Evolutionary conservation across 2,113 vertebrate species (phyloP).

Genomic region (Toxotes jaculatrix): DNA sequence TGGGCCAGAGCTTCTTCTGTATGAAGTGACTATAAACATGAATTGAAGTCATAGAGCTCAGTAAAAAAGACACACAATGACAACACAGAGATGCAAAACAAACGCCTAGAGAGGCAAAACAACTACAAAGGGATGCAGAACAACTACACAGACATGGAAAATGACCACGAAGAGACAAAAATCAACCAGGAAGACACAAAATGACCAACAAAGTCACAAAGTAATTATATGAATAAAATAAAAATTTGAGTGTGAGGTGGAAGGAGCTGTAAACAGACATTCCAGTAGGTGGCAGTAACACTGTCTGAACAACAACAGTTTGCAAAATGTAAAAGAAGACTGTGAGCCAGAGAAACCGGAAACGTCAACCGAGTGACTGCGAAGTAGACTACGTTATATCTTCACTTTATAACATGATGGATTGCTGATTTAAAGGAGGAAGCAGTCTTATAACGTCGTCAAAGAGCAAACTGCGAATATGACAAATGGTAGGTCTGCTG

Average conservation of each 20-base stretch:
- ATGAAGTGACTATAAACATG: too few species aligned
- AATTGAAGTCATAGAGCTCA: neutral
- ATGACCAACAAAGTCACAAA: too few species aligned
- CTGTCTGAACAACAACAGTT: neutral
- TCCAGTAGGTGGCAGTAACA: conserved; percentile 57
- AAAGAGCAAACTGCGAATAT: conserved; percentile 72
- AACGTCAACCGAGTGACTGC: conserved; percentile 55
- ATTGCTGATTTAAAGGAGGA: conserved; percentile 37
- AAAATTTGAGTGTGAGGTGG: too few species aligned
- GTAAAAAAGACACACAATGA: neutral
- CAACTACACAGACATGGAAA: neutral
- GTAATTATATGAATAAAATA: neutral
- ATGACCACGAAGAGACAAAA: neutral
- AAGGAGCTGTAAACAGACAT: neutral
- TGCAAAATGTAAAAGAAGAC: conserved; percentile 45
- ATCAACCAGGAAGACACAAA: neutral
- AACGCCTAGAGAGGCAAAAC: neutral
- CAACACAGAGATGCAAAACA: neutral
- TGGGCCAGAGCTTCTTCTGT: too few species aligned
- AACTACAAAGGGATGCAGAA: neutral
- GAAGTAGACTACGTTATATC: conserved; percentile 1
- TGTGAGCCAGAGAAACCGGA: conserved; percentile 61
- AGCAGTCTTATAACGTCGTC: conserved; percentile 20
- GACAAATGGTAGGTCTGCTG: conserved; percentile 82
- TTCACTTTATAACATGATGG: conserved; percentile 55